Base-by-base conservation (phyloP, 1,140 invertebrate genomes). In the Eulimnadia texana region DNA sequence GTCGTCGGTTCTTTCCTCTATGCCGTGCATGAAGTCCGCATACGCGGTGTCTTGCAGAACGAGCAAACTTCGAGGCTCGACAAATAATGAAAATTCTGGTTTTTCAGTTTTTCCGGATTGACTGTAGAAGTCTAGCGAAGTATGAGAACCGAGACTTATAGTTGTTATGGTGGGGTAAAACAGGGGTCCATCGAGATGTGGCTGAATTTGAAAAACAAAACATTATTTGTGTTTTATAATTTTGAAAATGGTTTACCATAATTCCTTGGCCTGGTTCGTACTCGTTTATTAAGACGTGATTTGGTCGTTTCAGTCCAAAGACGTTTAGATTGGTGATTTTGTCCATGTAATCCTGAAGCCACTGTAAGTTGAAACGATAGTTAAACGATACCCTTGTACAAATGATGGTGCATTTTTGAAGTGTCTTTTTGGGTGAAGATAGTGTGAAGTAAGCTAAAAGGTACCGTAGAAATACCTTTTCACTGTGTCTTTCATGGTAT, bases 221-320 rank as follows among this genome's bases (percentile, higher is more conserved):
- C 22, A 16, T 55, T 13, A 49, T 1, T 28, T 11, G 16, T 16
- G 50, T 6, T 62, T 62, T 55, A 58, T 28, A 24, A 2, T 42
- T 23, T 16, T 52, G 52, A 53, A 63, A 20, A 29, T 42, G 27
- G 64, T 51, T 71, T 75, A 83, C 80, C 82, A 94, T 85, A 56
- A 95, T 95, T 25, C 92, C 94, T 77, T 98, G 93, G 0, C 88
- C 89, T 22, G 91, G 77, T 65, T 83, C 72, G 78, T 98, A 98
- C 75, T 98, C 95, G 77, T 99, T 99, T 0, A 98, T 84, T 24
- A 99, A 74, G 3, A 98, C 85, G 79, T 98, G 94, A 74, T 98
- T 99, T 16, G 93, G 86, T 29, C 66, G 64, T 67, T 83, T 83
- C 2, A 78, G 78, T 42, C 80, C 79, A 78, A 96, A 96, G 29